Conservation (phyloP, 2,797 vertebrate species). For the Darevskia nairensis region DNA sequence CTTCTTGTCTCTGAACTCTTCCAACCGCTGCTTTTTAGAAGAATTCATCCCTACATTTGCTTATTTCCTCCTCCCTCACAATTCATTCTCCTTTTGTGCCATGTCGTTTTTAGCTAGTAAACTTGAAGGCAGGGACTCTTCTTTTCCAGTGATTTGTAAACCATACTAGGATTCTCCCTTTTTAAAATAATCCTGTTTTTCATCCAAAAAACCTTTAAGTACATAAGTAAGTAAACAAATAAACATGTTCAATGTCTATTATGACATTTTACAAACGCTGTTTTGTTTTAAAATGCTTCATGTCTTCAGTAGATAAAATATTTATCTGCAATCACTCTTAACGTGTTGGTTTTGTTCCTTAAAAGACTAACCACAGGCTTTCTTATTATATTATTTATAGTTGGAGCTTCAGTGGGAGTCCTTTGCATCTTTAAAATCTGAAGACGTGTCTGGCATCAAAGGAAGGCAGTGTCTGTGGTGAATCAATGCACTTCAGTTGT, state of each 20-base stretch:
- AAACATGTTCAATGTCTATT: not conserved
- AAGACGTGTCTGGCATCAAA: slow-evolving; percentile 18
- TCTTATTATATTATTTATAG: slow-evolving; percentile 1
- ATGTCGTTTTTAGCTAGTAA: too few relatives aligned
- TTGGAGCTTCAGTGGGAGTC: not conserved
- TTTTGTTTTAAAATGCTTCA: not conserved
- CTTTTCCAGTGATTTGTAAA: too few relatives aligned
- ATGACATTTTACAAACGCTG: not conserved
- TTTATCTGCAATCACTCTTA: not conserved
- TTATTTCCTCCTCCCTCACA: too few relatives aligned
- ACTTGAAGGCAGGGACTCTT: too few relatives aligned
- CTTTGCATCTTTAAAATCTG: not conserved
- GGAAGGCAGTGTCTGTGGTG: slow-evolving; percentile 25
- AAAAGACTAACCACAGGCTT: not conserved
- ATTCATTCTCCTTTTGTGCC: too few relatives aligned
- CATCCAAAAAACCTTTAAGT: too few relatives aligned
- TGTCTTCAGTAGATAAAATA: not conserved
- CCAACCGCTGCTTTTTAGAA: too few relatives aligned
- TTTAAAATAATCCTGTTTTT: too few relatives aligned
- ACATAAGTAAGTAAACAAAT: not conserved
- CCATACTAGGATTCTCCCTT: not conserved
- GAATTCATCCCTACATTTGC: too few relatives aligned
- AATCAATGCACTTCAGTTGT: slow-evolving; percentile 42
- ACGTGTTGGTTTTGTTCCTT: not conserved
- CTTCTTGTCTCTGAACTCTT: too few relatives aligned